Conservation (phyloP, 2,888 invertebrate species). For the Hipparchia sbordonii region DNA sequence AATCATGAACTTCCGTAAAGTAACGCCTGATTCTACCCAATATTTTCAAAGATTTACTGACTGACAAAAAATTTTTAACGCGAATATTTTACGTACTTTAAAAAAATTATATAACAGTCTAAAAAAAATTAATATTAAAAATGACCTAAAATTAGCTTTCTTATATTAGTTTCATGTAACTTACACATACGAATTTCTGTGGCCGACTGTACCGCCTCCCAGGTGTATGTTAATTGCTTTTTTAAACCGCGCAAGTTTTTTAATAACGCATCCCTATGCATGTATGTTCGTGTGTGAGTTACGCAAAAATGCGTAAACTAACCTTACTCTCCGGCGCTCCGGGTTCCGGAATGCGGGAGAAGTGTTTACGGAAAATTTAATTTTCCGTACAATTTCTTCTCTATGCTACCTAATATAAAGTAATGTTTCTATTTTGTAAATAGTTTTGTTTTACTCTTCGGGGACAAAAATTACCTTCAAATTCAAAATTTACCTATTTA, state of each 20-base stretch:
- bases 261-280: constrained; percentile 50
- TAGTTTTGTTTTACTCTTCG: background rate
- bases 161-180: no score
- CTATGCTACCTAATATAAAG: background rate
- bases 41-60: no score
- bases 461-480: no score
- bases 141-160: no score
- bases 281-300: constrained; percentile 40
- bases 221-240: constrained; percentile 49
- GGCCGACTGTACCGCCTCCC: constrained; percentile 35
- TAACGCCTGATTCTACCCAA: no score
- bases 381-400: constrained; percentile 11
- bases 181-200: background rate
- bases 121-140: no score
- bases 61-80: no score
- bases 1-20: no score
- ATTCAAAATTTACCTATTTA: no score
- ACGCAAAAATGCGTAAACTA: constrained; percentile 44
- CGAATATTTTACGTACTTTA: no score
- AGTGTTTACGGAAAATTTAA: constrained; percentile 16
- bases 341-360: background rate
- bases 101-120: no score
- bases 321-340: background rate
- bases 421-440: background rate
- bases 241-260: constrained; percentile 57